A percentile compares a stretch with the other conserved stretches of the same genome.
phyloP scores from a whole-genome alignment of 2,113 vertebrate genomes.

The Paralichthys olivaceus region DNA sequence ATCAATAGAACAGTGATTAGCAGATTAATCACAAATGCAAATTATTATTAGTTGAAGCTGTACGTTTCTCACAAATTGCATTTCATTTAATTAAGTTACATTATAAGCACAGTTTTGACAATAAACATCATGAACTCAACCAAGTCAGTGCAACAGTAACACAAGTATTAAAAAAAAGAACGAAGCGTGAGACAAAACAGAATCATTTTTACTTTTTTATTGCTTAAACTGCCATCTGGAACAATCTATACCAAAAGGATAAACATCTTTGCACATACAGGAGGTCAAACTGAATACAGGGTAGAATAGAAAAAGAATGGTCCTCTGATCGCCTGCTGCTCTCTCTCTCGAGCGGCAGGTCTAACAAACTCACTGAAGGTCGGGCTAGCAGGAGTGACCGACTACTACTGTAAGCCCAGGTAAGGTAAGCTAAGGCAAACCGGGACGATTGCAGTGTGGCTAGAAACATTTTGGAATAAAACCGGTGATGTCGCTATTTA shows the following conservation, averaged over 20 bases:
- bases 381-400: conserved; percentile 83
- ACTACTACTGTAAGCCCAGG: conserved; percentile 82
- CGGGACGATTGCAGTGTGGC: conserved; percentile 82
- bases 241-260: conserved; percentile 98
- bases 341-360: conserved; percentile 76
- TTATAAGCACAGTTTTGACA: too few relatives aligned
- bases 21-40: too few relatives aligned
- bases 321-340: conserved; percentile 89
- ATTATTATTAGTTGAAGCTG: too few relatives aligned
- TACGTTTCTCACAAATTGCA: background rate
- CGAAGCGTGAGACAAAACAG: conserved; percentile 4
- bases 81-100: background rate
- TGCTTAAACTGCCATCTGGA: conserved; percentile 96
- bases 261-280: conserved; percentile 92
- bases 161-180: conserved; percentile 2
- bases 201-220: conserved; percentile 89
- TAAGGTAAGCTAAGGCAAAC: conserved; percentile 90
- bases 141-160: background rate
- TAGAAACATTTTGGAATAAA: conserved; percentile 67
- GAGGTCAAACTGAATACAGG: conserved; percentile 90
- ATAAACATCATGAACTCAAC: too few relatives aligned
- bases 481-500: conserved; percentile 65
- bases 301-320: conserved; percentile 92
- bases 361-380: conserved; percentile 80
- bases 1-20: too few relatives aligned